Evolutionary conservation across 2,113 vertebrate species (phyloP), one percentile per base, ranked within the genome.

Genomic region (Sialia sialis): DNA sequence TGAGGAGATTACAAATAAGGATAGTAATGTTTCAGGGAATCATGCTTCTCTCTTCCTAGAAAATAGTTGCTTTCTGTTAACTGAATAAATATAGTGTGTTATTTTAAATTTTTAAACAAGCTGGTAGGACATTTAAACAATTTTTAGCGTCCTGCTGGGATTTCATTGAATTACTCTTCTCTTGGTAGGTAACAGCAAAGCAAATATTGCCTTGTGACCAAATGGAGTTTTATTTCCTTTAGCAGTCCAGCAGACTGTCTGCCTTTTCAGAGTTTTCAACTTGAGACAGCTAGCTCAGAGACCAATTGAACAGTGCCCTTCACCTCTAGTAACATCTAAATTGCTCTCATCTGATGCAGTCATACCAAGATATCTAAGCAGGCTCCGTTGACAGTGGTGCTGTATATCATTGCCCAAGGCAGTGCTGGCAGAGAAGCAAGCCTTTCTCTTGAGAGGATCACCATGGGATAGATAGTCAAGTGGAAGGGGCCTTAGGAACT

Each of bases 31-130:
- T 90, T 86, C 66, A 68, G 52, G 39, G 56, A 89, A 89, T 68
- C 10, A 6, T 67, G 76, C 34, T 52, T 64, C 13, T 73, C 49
- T 51, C 23, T 59, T 89, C 43, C 48, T 63, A 60, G 56, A 81
- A 84, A 90, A 89, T 23, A 63, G 59, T 20, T 63, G 13, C n/a
- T 90, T 92, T 81, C 46, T 89, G 39, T 69, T 86, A 88, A 78
- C 36, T 68, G 80, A 68, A 64, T 79, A 82, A 93, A 89, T 77
- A 67, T 6, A 63, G 27, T 20, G 8, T 77, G n/a, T 43, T 84
- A 60, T 74, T 83, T 69, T 14, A n/a, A 70, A 44, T 11, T 1
- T 20, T 80, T 69, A 68, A 89, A 52, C 60, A 84, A 89, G 22
- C 27, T 23, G 55, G 18, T 51, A 87, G 15, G 21, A 15, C 19